Conservation (phyloP, 2,797 vertebrate genomes). For the Scyliorhinus canicula region DNA sequence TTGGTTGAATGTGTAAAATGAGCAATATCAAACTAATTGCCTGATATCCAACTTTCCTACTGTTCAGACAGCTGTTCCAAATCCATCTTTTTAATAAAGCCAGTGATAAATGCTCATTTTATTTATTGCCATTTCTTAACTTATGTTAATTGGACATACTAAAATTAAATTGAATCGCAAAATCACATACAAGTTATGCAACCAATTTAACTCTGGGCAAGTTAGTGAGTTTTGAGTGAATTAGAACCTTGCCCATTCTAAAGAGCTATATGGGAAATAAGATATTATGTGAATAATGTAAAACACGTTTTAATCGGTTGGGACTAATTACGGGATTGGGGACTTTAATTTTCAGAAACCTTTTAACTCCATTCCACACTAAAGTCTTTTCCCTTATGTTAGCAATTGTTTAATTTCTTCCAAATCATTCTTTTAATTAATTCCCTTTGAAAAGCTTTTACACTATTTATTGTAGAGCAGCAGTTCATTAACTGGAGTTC, state of each 20-base stretch:
- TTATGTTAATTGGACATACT: neutral
- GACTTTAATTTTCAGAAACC: neutral
- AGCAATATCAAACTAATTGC: neutral
- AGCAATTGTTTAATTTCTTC: neutral
- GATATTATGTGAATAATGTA: neutral
- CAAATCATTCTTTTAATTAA: neutral
- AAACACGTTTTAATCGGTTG: no score
- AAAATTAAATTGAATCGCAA: neutral
- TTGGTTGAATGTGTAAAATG: neutral
- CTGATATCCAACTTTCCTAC: neutral
- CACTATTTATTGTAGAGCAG: constrained; percentile 13
- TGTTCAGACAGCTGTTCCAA: neutral
- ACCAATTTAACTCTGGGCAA: neutral
- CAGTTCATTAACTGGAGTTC: constrained; percentile 17
- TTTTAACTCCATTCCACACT: neutral
- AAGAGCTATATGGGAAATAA: neutral
- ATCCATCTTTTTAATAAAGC: neutral
- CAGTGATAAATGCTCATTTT: neutral
- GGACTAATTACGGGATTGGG: neutral
- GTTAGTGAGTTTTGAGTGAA: neutral
- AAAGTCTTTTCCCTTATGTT: neutral
- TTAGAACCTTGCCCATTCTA: neutral
- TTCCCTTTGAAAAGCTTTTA: constrained; percentile 30
- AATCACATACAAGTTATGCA: neutral
- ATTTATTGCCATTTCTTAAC: neutral